phyloP scores from a whole-genome alignment of 92 coral and sea anemone species.

The Phenganax stokvisi region DNA sequence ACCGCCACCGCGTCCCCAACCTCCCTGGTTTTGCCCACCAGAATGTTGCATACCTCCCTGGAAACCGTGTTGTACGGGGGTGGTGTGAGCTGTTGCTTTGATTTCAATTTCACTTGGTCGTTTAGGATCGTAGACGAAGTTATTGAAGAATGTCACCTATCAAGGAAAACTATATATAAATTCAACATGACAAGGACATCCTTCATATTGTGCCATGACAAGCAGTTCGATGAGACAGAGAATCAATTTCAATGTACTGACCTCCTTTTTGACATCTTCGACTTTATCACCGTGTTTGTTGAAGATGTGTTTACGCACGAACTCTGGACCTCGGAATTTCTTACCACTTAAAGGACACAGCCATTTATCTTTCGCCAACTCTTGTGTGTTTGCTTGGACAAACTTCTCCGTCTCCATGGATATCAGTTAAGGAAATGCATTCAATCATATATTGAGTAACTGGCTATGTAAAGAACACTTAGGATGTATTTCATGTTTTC shows the following conservation, averaged over 20 bases:
- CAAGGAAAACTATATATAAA: neutral
- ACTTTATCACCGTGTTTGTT: conserved; percentile 92
- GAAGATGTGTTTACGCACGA: conserved; percentile 93
- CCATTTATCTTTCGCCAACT: conserved; percentile 95
- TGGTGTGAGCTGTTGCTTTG: conserved; percentile 43
- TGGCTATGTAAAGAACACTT: no score
- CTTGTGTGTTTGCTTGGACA: conserved; percentile 92
- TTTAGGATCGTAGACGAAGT: conserved; percentile 72
- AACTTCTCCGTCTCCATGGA: conserved; percentile 85
- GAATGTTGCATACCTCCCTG: conserved; percentile 69
- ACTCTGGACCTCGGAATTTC: conserved; percentile 96
- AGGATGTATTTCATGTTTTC: no score
- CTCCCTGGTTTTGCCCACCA: conserved; percentile 75
- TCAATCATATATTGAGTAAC: neutral
- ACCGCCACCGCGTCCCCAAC: conserved; percentile 86
- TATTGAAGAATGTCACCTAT: conserved; percentile 90
- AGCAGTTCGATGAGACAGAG: no score
- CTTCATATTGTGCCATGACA: no score
- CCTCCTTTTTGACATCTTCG: conserved; percentile 89
- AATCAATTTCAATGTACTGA: neutral
- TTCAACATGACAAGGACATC: no score
- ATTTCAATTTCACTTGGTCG: conserved; percentile 74
- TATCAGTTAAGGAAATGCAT: conserved; percentile 59
- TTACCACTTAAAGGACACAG: conserved; percentile 95
- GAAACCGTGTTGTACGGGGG: conserved; percentile 63